Evolutionary conservation across 2,113 vertebrate genomes (phyloP).

Genomic region (Cyphomyrus plagiostoma): DNA sequence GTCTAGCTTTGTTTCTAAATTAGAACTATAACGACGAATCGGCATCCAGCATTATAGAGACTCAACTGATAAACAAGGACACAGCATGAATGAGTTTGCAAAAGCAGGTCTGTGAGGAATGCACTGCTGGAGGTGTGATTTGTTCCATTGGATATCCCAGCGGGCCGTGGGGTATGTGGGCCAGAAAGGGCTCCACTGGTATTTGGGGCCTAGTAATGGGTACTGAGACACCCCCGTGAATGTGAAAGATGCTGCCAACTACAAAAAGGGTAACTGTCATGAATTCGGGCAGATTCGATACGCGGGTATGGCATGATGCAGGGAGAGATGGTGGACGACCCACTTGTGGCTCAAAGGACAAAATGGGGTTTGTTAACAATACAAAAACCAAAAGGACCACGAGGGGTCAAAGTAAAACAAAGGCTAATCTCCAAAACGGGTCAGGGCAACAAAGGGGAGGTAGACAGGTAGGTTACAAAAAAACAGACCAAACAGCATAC

Average conservation of each 20-base stretch:
- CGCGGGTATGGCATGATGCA: no score
- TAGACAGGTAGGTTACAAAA: no score
- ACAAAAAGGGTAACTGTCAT: background rate
- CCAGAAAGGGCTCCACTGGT: background rate
- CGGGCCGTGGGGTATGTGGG: background rate
- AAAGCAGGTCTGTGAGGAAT: background rate
- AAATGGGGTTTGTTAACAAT: no score
- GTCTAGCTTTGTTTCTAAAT: background rate
- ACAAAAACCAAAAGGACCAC: no score
- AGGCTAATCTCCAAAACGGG: no score
- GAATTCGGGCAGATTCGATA: no score
- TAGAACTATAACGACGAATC: background rate
- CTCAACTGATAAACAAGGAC: background rate
- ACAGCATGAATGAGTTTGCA: background rate
- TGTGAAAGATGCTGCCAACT: conserved; percentile 6
- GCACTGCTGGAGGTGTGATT: background rate
- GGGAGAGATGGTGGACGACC: no score
- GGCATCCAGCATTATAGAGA: background rate
- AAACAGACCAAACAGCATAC: no score
- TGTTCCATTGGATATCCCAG: background rate
- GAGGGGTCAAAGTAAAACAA: no score
- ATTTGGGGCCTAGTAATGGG: conserved; percentile 21
- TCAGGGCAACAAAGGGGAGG: no score
- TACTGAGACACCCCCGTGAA: conserved; percentile 1
- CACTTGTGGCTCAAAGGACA: no score